Percentiles rank a stretch among this genome's conserved stretches.
These are phyloP conservation scores for Pristionchus japonicus DNA, from an alignment of 2,888 invertebrate genomes.

Conservation along the genomic window DNA sequence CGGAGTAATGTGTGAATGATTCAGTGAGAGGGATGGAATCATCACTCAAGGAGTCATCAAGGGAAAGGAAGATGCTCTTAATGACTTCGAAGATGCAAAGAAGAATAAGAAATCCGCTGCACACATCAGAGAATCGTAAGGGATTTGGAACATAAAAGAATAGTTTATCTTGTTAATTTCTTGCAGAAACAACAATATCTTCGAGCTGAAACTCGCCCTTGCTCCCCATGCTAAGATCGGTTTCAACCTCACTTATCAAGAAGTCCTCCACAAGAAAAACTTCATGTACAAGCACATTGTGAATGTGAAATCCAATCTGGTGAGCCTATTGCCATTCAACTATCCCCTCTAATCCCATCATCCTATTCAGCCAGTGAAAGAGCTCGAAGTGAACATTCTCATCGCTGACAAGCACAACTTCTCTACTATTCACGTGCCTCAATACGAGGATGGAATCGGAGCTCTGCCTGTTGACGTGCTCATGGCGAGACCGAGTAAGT, in stretches of 20 bases:
- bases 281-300: constrained; percentile 83
- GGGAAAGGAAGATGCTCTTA: constrained; percentile 74
- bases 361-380: constrained; percentile 77
- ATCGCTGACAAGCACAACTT: constrained; percentile 49
- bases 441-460: constrained; percentile 45
- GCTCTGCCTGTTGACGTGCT: constrained; percentile 44
- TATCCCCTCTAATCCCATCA: neutral
- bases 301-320: constrained; percentile 82
- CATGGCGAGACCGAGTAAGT: constrained; percentile 31
- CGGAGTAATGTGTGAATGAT: neutral
- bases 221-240: constrained; percentile 77
- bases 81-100: constrained; percentile 61
- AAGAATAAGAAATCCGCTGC: constrained; percentile 74
- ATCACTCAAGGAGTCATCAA: constrained; percentile 63
- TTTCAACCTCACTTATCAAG: constrained; percentile 85
- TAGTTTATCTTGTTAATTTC: too few relatives aligned
- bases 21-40: constrained; percentile 48
- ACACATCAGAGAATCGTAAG: constrained; percentile 53
- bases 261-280: constrained; percentile 81
- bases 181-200: constrained; percentile 48
- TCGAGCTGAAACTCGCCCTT: constrained; percentile 49
- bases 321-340: too few relatives aligned
- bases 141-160: constrained; percentile 2
- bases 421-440: constrained; percentile 49
- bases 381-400: constrained; percentile 47